Evolutionary conservation across 2,113 vertebrate genomes (phyloP), one percentile per base, ranked within the genome.

Genomic region (Cheilinus undulatus): DNA sequence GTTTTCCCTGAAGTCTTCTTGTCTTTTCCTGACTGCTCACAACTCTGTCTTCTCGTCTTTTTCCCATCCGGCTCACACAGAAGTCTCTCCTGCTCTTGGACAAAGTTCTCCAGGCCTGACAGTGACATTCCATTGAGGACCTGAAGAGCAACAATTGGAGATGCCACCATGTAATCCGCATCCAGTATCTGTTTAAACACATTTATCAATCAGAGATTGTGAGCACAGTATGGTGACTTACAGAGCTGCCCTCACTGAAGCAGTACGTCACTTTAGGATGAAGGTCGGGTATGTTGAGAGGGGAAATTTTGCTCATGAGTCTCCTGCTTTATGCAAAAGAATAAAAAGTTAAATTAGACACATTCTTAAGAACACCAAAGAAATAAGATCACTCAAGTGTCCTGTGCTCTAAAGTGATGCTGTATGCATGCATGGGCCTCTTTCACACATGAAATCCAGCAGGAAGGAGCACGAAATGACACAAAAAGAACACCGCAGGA

Each of bases 281-380:
- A 0, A 90, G 58, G 50, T 96, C 96, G 7, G 91, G 80, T 9
- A 76, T 86, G 6, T 73, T 95, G 78, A 98, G 92, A 30, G 95
- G 95, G n/a, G 95, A 89, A 5, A 97, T 94, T 91, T 97, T 98
- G 77, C 95, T 95, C 32, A 94, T 95, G 50, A 97, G 87, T 64
- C 94, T 95, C 90, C 97, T 97, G 90, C 91, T 86, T 90, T 91
- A 90, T 64, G 60, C 86, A 74, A 2, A 76, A 38, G 70, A 51
- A 65, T 7, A 15, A 36, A 23, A 0, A 40, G 43, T 27, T 0
- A 26, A 30, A 17, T 6, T 24, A 10, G 8, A 34, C 32, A 34
- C 8, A 34, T 9, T 17, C 30, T 59, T 0, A 27, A 36, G 13
- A 57, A 27, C 4, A 12, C 46, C 13, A 43, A 15, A 56, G n/a